Base-by-base conservation (phyloP, 92 coral and sea anemone genomes). In the Parazoanthus atlanticus region DNA sequence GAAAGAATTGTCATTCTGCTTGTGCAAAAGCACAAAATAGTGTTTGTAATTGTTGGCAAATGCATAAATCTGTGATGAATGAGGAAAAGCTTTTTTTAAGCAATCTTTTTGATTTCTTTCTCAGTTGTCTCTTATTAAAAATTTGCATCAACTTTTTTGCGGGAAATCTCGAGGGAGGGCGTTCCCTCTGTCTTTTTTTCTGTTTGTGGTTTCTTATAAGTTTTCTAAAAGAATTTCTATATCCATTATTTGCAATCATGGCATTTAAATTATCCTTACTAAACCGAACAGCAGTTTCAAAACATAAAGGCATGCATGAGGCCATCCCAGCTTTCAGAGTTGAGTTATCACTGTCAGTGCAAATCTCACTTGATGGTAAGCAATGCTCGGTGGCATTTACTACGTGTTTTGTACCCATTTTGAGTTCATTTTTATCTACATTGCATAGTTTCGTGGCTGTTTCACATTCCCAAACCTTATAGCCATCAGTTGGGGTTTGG, bases 401-500 rank as follows among this genome's bases (percentile, higher is more conserved):
- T 81, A 81, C 74, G 74, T 81, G 85, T 81, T 81, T 81, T 81
- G 85, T 34, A 81, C 72, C 85, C 85, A 81, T 81, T 81, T 81
- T 81, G 85, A 81, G 85, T 81, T 81, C 80, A 76, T 76, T 28
- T 76, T 23, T 70, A 70, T 40, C 85, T 81, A 81, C 56, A 34
- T 61, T 81, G 58, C 85, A 81, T 54, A 81, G 85, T 81, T 81
- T 81, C 85, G 56, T 70, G 85, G 85, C 74, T 58, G 74, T 29
- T 81, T 52, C 58, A 52, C 58, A 52, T 52, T 52, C 58, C 58
- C 19, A 52, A 52, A 52, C 3, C 58, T 1, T 52, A 52, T 30
- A 81, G 85, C 58, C 58, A 80, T 69, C 43, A 80, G 85, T 80
- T 80, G 43, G 52, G 47, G 85, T 58, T 80, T 80, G 85, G 84